phyloP scores from a whole-genome alignment of 92 coral and sea anemone species.

The Anthopleura xanthogrammica region DNA sequence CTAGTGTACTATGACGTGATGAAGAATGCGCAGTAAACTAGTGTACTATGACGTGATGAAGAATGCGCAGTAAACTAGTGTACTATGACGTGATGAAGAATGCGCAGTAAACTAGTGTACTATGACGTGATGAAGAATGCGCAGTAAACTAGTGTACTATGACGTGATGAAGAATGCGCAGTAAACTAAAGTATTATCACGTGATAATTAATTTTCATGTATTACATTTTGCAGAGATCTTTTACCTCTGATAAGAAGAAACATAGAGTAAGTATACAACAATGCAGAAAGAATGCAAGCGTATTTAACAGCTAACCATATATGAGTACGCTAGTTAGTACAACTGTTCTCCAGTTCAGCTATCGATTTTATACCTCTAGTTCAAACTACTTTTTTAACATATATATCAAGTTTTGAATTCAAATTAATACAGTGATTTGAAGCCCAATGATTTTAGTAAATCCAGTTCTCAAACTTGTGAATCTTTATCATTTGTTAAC shows the following conservation, averaged over 20 bases:
- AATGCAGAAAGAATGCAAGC: neutral
- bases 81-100: neutral
- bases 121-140: neutral
- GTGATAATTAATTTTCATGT: neutral
- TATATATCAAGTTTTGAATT: too few relatives aligned
- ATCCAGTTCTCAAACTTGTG: neutral
- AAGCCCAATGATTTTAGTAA: neutral
- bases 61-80: neutral
- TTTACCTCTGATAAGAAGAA: neutral
- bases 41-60: neutral
- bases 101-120: neutral
- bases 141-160: neutral
- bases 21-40: neutral
- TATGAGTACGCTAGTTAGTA: neutral
- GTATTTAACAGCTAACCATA: neutral
- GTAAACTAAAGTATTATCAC: neutral
- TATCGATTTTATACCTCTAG: too few relatives aligned
- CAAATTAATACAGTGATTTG: too few relatives aligned
- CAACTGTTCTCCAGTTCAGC: too few relatives aligned
- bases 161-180: slow-evolving; percentile 6
- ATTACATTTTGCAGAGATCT: neutral
- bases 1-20: neutral
- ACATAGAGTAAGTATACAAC: neutral
- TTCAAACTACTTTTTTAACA: too few relatives aligned
- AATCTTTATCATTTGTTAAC: neutral